phyloP scores from a whole-genome alignment of 2,797 vertebrate species.

The Orientallactaga sibirica region DNA sequence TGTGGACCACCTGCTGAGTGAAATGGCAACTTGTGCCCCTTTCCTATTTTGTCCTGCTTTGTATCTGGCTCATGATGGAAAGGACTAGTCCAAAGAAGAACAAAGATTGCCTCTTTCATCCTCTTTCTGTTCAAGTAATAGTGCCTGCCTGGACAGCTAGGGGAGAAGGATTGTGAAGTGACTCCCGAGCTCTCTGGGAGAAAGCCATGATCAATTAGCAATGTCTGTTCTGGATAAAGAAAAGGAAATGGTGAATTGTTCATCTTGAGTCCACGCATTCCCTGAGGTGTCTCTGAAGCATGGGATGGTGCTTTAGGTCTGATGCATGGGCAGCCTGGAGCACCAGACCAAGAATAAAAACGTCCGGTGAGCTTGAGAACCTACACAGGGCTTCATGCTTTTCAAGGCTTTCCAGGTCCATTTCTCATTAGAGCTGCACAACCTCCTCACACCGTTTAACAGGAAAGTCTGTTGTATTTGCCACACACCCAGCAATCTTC shows the following conservation, averaged over 20 bases:
- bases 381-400: neutral
- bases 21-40: neutral
- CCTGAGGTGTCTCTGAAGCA: neutral
- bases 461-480: neutral
- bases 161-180: neutral
- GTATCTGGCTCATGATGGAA: neutral
- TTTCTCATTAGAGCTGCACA: neutral
- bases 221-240: slow-evolving; percentile 67
- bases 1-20: neutral
- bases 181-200: neutral
- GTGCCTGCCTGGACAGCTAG: neutral
- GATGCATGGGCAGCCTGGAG: slow-evolving; percentile 37
- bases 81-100: neutral
- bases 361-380: neutral
- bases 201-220: slow-evolving; percentile 40
- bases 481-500: neutral
- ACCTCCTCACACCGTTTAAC: neutral
- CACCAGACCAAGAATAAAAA: slow-evolving; percentile 60
- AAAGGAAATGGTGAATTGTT: neutral
- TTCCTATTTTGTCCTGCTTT: neutral
- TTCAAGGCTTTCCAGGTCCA: neutral
- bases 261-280: neutral
- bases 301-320: slow-evolving; percentile 51
- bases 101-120: neutral
- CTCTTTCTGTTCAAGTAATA: neutral